Percentiles rank a stretch among this genome's conserved stretches.
These are phyloP conservation scores for Epinephelus fuscoguttatus DNA, from an alignment of 2,113 vertebrate species.

Conservation along the genomic window DNA sequence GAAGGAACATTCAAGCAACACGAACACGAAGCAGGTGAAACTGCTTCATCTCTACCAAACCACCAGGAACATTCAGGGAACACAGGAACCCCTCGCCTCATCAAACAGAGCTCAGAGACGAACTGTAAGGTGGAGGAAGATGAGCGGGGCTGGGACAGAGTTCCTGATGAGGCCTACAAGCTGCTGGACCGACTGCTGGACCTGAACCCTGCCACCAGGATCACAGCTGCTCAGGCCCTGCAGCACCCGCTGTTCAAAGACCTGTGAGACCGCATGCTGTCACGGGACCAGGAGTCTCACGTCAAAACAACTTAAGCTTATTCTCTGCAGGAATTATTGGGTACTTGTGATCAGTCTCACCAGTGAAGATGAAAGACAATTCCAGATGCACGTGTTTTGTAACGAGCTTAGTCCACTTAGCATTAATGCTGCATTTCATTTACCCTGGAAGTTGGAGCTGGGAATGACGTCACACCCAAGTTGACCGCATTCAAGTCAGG, in stretches of 20 bases:
- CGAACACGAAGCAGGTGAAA: conserved; percentile 5
- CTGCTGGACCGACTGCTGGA: conserved; percentile 95
- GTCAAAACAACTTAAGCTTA: no score
- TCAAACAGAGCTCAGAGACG: conserved; percentile 1
- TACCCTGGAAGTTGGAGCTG: no score
- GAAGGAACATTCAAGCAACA: not conserved
- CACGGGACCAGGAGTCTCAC: not conserved
- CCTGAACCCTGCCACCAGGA: conserved; percentile 93
- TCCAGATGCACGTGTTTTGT: no score
- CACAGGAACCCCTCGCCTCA: not conserved
- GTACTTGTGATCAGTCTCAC: no score
- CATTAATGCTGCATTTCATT: no score
- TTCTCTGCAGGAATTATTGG: no score
- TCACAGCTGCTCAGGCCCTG: conserved; percentile 91
- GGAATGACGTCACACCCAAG: no score
- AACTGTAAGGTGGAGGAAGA: conserved; percentile 47
- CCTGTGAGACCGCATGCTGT: conserved; percentile 35
- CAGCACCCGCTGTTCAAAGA: conserved; percentile 91
- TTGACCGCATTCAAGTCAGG: no score
- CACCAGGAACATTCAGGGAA: not conserved
- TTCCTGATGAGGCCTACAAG: conserved; percentile 92
- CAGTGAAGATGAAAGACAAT: no score
- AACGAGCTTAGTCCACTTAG: no score
- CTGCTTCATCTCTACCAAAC: not conserved
- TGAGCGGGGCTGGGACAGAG: conserved; percentile 88